phyloP scores from a whole-genome alignment of 2,797 vertebrate species.

The Tokudaia tokunoshimensis region DNA sequence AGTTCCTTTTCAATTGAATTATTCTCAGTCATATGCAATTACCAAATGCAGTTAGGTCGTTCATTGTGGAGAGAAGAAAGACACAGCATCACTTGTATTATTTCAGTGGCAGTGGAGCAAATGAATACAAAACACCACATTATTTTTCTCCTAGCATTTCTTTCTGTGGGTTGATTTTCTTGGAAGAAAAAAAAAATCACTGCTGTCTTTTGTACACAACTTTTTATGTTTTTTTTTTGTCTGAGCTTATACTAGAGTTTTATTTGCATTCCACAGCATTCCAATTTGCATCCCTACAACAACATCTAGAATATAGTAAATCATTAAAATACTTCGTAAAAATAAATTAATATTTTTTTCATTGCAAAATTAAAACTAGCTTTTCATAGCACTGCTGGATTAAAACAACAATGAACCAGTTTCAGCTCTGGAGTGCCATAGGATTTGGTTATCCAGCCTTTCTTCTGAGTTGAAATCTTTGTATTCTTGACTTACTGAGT shows the following conservation, averaged over 20 bases:
- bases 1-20: slow-evolving; percentile 70
- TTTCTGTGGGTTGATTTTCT: slow-evolving; percentile 75
- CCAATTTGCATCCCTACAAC: not conserved
- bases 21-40: slow-evolving; percentile 69
- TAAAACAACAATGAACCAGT: not conserved
- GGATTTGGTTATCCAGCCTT: not conserved
- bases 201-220: slow-evolving; percentile 79
- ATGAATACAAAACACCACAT: slow-evolving; percentile 24
- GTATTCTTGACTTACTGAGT: not conserved
- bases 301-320: not conserved
- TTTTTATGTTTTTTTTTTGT: slow-evolving; percentile 83
- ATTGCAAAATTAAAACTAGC: slow-evolving; percentile 5
- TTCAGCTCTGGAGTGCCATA: not conserved
- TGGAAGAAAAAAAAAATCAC: slow-evolving; percentile 80
- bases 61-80: slow-evolving; percentile 67
- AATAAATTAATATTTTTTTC: not conserved
- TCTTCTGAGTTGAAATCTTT: not conserved
- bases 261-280: slow-evolving; percentile 75
- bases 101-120: slow-evolving; percentile 56
- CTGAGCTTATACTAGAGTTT: not conserved
- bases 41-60: slow-evolving; percentile 65
- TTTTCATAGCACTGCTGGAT: not conserved
- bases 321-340: not conserved
- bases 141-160: slow-evolving; percentile 43
- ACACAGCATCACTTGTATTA: slow-evolving; percentile 33